Evolutionary conservation across 1,140 invertebrate genomes (phyloP), one percentile per base, ranked within the genome.

Genomic region (Drosophila parabipectinata): DNA sequence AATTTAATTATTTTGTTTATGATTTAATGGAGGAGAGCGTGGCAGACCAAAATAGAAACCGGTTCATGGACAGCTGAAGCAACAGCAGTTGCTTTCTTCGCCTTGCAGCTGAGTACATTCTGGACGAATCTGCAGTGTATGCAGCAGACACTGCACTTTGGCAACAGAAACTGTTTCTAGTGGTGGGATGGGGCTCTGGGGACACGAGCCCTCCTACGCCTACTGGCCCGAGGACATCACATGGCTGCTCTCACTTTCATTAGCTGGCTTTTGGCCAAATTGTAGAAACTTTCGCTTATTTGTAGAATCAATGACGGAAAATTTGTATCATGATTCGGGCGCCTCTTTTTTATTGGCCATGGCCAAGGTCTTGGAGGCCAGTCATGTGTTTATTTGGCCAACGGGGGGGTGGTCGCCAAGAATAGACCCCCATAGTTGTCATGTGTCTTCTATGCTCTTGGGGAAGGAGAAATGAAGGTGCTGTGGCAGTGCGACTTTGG

Each of bases 381-480:
- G 34, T 88, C 83, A 88, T 88, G 84, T 88, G 79, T 15, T 5
- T 14, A 15, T 14, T 18, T 15, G 14, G 15, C 83, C 60, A 44
- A 44, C 60, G 39, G 21, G 14, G 26, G 60, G 32, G 50, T 32
- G 32, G 32, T 32, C 50, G 21, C 71, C 75, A 82, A 77, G 56
- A 78, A 87, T 82, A 85, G 69, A 44, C 54, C n/a, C 47, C 7
- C 50, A 57, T 63, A 60, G 24, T 55, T 55, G 77, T 83, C 79
- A 87, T 83, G 83, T 88, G 83, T 26, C 15, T 37, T 24, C 3
- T 39, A 32, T 69, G 50, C 3, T 39, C 44, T 69, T 69, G 50
- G 50, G 62, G 78, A 85, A 87, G 83, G 83, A 87, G 79, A 87
- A 88, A 87, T 89, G 84, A 87, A 87, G 83, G 83, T 88, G 63